These are phyloP conservation scores for Clarias gariepinus DNA, from an alignment of 2,113 vertebrate species.

Conservation along the genomic window DNA sequence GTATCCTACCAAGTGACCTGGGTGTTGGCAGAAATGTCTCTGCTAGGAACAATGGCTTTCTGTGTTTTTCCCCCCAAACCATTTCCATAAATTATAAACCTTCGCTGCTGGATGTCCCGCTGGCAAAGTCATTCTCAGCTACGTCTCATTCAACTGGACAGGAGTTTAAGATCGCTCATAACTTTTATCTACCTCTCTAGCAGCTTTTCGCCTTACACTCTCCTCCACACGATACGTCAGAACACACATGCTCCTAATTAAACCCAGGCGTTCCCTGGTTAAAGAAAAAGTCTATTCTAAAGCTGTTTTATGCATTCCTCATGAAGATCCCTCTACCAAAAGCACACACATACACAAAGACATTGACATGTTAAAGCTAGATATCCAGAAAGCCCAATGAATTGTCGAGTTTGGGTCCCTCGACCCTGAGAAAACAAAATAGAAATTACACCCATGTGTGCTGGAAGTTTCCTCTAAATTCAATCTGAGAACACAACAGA, in stretches of 20 bases:
- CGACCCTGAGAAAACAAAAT: too few relatives aligned
- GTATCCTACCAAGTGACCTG: conserved; percentile 4
- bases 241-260: not conserved
- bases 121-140: not conserved
- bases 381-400: not conserved
- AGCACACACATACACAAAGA: not conserved
- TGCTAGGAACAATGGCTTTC: conserved; percentile 13
- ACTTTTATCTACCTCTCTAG: not conserved
- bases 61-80: not conserved
- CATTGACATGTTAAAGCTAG: not conserved
- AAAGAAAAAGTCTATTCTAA: not conserved
- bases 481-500: not conserved
- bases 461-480: not conserved
- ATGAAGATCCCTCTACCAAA: not conserved
- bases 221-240: not conserved
- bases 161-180: not conserved
- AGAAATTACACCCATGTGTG: not conserved
- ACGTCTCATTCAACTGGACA: not conserved
- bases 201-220: not conserved
- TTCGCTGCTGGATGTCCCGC: not conserved
- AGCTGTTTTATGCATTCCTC: not conserved
- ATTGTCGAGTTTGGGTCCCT: not conserved
- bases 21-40: conserved; percentile 6
- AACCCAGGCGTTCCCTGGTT: not conserved
- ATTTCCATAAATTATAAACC: conserved; percentile 4